A percentile compares a stretch with the other conserved stretches of the same genome.
phyloP scores from a whole-genome alignment of 2,113 vertebrate species.

The Madoqua kirkii region DNA sequence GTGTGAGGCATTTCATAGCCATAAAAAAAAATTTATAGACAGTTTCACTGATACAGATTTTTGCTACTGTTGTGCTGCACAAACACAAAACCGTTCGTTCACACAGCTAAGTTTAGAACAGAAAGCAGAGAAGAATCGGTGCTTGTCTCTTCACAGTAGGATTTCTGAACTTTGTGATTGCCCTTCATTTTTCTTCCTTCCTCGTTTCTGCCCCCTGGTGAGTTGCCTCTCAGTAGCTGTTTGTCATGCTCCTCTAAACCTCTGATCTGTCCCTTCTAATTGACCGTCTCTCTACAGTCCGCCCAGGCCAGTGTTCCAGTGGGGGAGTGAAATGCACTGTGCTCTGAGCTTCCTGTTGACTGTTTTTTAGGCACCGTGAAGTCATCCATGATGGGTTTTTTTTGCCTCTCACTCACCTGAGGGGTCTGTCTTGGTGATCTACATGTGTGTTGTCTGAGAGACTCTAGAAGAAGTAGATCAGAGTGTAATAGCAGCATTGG shows the following conservation, averaged over 20 bases:
- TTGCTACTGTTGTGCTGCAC: not conserved
- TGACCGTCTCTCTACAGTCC: slow-evolving; percentile 35
- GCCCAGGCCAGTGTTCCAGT: not conserved
- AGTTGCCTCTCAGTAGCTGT: not conserved
- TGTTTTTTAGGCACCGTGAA: slow-evolving; percentile 36
- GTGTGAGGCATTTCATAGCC: not conserved
- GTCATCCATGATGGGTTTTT: not conserved
- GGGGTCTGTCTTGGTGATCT: slow-evolving; percentile 4
- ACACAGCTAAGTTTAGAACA: not conserved
- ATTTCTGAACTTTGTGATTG: slow-evolving; percentile 52
- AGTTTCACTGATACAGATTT: not conserved
- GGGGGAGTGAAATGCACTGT: slow-evolving; percentile 42
- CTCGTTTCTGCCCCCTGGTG: not conserved
- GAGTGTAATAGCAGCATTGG: not conserved
- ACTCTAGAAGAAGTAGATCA: not conserved
- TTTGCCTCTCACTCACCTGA: slow-evolving; percentile 41
- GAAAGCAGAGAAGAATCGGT: slow-evolving; percentile 36
- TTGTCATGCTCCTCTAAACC: slow-evolving; percentile 6
- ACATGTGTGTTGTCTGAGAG: not conserved
- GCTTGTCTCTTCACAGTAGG: not conserved
- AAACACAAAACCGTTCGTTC: slow-evolving; percentile 11
- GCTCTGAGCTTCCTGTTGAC: slow-evolving; percentile 42
- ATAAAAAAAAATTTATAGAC: not conserved
- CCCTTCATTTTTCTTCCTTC: not conserved
- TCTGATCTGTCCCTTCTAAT: not conserved